A percentile compares a stretch with the other conserved stretches of the same genome.
Evolutionary conservation across 2,888 invertebrate species (phyloP).

Genomic region (Zygothrica quintamaculata): DNA sequence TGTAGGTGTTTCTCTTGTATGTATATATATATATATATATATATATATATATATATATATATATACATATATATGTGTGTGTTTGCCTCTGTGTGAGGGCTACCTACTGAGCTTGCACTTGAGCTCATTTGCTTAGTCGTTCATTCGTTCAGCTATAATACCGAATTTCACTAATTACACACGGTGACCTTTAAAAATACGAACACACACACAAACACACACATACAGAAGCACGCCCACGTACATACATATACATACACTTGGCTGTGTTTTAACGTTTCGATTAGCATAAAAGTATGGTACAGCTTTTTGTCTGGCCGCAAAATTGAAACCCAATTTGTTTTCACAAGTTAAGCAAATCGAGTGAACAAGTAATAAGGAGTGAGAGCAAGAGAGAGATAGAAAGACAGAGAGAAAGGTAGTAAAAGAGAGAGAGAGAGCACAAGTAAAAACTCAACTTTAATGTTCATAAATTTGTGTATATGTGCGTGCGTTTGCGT

Average conservation of each 20-base stretch:
- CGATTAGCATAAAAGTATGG: constrained; percentile 56
- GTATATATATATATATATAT: constrained; percentile 15
- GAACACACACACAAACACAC: constrained; percentile 8
- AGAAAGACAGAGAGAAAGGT: background rate
- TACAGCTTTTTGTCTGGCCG: constrained; percentile 26
- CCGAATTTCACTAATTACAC: constrained; percentile 79
- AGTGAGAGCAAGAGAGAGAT: background rate
- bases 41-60: background rate
- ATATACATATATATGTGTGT: constrained; percentile 1
- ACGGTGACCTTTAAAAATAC: constrained; percentile 51
- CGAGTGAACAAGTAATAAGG: background rate
- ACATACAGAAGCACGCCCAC: background rate
- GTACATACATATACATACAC: background rate
- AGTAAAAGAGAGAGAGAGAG: background rate
- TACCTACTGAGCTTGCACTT: constrained; percentile 48
- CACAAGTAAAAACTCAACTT: constrained; percentile 2
- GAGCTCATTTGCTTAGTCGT: constrained; percentile 52
- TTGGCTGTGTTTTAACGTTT: constrained; percentile 30
- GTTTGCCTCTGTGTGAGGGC: constrained; percentile 18
- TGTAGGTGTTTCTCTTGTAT: constrained; percentile 27
- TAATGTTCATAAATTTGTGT: constrained; percentile 7
- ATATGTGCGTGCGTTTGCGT: constrained; percentile 10
- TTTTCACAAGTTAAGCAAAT: background rate
- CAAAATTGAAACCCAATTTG: constrained; percentile 34
- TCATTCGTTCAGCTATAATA: constrained; percentile 58